phyloP scores from a whole-genome alignment of 2,113 vertebrate species.

The Scytalopus superciliaris region DNA sequence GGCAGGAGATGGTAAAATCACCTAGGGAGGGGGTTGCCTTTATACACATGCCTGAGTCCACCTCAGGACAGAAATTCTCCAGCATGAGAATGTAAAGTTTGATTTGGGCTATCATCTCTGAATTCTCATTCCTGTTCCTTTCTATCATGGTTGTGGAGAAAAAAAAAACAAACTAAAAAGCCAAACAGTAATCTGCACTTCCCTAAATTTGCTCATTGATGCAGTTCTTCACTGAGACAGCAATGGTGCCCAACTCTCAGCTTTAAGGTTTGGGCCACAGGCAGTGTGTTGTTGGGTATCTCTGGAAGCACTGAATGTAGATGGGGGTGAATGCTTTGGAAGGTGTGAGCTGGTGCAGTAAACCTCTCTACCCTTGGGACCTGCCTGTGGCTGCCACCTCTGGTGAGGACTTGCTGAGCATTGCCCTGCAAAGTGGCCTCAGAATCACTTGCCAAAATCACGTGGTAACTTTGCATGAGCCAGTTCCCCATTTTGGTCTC shows the following conservation, averaged over 20 bases:
- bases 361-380: neutral
- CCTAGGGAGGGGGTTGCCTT: neutral
- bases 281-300: neutral
- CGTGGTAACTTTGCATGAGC: neutral
- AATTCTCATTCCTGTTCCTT: neutral
- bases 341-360: neutral
- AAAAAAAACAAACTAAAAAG: neutral
- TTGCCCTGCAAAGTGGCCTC: neutral
- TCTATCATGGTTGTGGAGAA: neutral
- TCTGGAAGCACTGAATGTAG: neutral
- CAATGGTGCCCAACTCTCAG: neutral
- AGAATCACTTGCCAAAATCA: neutral
- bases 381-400: neutral
- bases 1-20: neutral
- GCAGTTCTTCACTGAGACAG: neutral
- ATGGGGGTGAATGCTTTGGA: neutral
- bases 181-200: neutral
- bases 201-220: neutral
- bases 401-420: neutral
- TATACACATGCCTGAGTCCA: too few species aligned
- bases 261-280: neutral
- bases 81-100: neutral
- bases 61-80: rapidly evolving
- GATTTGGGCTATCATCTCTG: neutral
- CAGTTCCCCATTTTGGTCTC: neutral